Evolutionary conservation across 2,113 vertebrate species (phyloP).

Genomic region (Anguilla japonica): DNA sequence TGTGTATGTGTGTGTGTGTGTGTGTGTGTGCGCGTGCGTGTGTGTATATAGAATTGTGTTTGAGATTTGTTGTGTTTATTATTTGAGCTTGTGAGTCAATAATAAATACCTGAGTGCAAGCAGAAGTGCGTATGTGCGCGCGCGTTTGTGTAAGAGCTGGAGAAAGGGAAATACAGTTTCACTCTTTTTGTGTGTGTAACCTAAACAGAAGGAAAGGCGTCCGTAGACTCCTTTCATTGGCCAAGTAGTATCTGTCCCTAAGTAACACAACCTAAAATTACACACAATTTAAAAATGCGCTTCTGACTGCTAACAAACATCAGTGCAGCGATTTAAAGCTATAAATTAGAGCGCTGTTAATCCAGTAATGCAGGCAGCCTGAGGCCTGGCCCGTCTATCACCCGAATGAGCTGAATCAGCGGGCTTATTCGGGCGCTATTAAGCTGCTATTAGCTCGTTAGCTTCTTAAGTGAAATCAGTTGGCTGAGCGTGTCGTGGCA

Average conservation of each 20-base stretch:
- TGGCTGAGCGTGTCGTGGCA: not conserved
- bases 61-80: slow-evolving; percentile 11
- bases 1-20: no score
- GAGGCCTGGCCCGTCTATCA: slow-evolving; percentile 60
- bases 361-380: slow-evolving; percentile 79
- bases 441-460: not conserved
- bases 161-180: no score
- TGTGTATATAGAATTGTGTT: slow-evolving; percentile 18
- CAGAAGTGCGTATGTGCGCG: no score
- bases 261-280: slow-evolving; percentile 46
- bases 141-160: no score
- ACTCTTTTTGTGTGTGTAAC: no score
- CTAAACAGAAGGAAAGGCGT: not conserved
- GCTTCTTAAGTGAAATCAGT: not conserved
- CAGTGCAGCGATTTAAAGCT: slow-evolving; percentile 76
- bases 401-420: not conserved
- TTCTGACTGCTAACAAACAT: slow-evolving; percentile 78
- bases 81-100: no score
- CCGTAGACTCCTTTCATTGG: not conserved
- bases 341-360: slow-evolving; percentile 74
- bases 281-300: slow-evolving; percentile 65
- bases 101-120: no score
- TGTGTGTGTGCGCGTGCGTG: no score
- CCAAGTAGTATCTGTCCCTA: slow-evolving; percentile 40
- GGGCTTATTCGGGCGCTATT: not conserved